phyloP scores from a whole-genome alignment of 2,797 vertebrate genomes.

The Masticophis lateralis region DNA sequence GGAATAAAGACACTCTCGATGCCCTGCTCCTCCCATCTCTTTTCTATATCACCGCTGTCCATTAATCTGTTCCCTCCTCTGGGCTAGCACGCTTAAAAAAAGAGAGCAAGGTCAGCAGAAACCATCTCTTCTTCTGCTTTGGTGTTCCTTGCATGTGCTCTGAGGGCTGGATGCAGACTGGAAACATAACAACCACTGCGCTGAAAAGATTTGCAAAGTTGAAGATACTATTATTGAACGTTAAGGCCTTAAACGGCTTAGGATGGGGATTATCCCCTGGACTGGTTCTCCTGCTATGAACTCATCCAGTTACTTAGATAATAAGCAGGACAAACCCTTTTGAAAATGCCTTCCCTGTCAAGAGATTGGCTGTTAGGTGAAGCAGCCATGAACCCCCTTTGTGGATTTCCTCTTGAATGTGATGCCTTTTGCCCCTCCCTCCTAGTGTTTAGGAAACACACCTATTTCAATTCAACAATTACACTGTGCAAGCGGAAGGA shows the following conservation, averaged over 20 bases:
- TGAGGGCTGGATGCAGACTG: not conserved
- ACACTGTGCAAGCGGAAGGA: not conserved
- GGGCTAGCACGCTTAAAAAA: not conserved
- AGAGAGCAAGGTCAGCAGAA: not conserved
- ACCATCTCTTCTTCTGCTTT: not conserved
- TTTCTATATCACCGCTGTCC: not conserved
- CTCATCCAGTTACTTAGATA: not conserved
- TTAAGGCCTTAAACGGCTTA: not conserved
- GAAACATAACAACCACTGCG: not conserved
- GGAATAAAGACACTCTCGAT: not conserved
- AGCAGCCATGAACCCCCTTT: not conserved
- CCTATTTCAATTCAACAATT: not conserved
- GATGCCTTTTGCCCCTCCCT: not conserved
- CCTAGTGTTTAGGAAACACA: not conserved
- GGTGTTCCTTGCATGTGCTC: not conserved
- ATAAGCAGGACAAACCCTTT: not conserved
- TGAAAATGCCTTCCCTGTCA: not conserved
- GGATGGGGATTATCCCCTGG: not conserved
- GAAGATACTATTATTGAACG: not conserved
- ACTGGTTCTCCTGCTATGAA: not conserved
- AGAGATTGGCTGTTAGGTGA: not conserved
- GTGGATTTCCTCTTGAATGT: not conserved
- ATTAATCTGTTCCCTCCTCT: not conserved
- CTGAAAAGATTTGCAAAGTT: not conserved
- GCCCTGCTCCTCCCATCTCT: not conserved